A percentile compares a stretch with the other conserved stretches of the same genome.
Conservation (phyloP, 2,888 invertebrate species). For the Artemia sinica region DNA sequence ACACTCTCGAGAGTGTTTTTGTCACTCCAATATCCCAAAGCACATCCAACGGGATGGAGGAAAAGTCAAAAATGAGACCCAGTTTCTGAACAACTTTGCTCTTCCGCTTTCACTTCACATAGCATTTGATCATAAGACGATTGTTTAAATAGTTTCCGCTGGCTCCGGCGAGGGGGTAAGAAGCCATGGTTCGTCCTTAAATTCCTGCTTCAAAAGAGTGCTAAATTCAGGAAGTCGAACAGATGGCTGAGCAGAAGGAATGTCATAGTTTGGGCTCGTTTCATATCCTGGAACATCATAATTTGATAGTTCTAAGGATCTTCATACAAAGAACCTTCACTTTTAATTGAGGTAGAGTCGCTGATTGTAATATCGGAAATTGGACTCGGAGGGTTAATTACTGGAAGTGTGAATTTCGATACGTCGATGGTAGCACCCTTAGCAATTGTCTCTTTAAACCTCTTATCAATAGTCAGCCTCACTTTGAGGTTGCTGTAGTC, state of each 20-base stretch:
- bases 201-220: slow-evolving; percentile 1
- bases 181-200: slow-evolving; percentile 7
- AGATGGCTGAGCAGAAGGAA: slow-evolving; percentile 4
- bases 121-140: not conserved
- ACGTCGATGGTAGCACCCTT: slow-evolving; percentile 3
- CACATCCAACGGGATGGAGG: slow-evolving; percentile 1
- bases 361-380: slow-evolving; percentile 7
- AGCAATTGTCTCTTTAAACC: slow-evolving; percentile 31
- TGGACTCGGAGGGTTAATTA: slow-evolving; percentile 8
- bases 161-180: slow-evolving; percentile 11
- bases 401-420: not conserved
- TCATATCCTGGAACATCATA: slow-evolving; percentile 8
- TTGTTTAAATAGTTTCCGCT: slow-evolving; percentile 1
- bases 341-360: slow-evolving; percentile 8
- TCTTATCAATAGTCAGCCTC: slow-evolving; percentile 40
- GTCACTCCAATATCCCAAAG: slow-evolving; percentile 10
- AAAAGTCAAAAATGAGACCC: slow-evolving; percentile 12
- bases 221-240: slow-evolving; percentile 1
- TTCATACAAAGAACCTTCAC: not conserved
- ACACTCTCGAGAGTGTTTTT: not conserved
- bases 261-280: not conserved
- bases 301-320: not conserved
- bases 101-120: slow-evolving; percentile 3
- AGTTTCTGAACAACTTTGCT: not conserved
- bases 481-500: slow-evolving; percentile 37